Conservation (phyloP, 2,888 invertebrate species). For the Drosophila fulvimacula region DNA sequence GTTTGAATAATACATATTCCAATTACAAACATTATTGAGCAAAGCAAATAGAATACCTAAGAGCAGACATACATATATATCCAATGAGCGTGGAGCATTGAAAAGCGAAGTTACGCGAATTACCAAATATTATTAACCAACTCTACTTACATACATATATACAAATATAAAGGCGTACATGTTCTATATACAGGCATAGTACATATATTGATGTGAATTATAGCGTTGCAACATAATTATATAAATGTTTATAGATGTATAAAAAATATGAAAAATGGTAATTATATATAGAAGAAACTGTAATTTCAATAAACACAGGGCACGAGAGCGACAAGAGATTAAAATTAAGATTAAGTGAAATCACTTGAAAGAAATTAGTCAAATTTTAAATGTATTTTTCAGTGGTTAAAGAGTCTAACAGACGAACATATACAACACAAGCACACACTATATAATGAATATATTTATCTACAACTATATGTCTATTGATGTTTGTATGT, state of each 20-base stretch:
- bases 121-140: constrained; percentile 30
- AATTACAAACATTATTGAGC: constrained; percentile 29
- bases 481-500: constrained; percentile 73
- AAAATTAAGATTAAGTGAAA: constrained; percentile 42
- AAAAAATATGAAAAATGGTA: constrained; percentile 63
- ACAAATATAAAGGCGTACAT: constrained; percentile 27
- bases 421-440: constrained; percentile 26
- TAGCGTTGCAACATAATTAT: constrained; percentile 59
- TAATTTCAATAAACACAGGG: constrained; percentile 83
- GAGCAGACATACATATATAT: constrained; percentile 38
- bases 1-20: constrained; percentile 54
- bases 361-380: constrained; percentile 60
- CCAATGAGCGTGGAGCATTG: constrained; percentile 31
- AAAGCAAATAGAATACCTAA: constrained; percentile 11
- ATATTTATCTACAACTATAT: constrained; percentile 65
- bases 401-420: constrained; percentile 25
- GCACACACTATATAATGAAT: constrained; percentile 27
- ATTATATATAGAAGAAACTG: constrained; percentile 83
- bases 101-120: constrained; percentile 15
- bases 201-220: constrained; percentile 71
- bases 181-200: constrained; percentile 15
- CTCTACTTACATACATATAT: constrained; percentile 25
- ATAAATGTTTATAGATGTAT: constrained; percentile 75
- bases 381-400: constrained; percentile 57
- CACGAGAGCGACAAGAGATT: constrained; percentile 28